A percentile compares a stretch with the other conserved stretches of the same genome.
phyloP scores from a whole-genome alignment of 64 coral and sea anemone genomes.

The Orbicella faveolata region DNA sequence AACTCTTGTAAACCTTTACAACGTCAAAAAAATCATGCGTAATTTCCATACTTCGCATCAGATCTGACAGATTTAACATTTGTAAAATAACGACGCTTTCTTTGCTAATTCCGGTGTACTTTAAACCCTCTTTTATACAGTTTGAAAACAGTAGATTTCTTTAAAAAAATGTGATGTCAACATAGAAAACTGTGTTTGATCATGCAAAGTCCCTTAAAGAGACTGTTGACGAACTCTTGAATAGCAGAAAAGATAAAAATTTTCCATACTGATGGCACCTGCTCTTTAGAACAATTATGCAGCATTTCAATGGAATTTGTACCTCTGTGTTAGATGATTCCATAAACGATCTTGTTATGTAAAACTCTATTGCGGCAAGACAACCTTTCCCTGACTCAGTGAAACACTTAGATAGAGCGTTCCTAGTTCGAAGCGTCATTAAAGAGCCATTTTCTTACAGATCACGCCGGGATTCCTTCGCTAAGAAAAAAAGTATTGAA shows the following conservation, averaged over 20 bases:
- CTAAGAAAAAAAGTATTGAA: neutral
- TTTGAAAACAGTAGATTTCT: neutral
- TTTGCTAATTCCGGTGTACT: neutral
- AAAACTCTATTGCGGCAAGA: neutral
- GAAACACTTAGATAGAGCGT: neutral
- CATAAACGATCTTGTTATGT: neutral
- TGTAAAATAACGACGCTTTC: neutral
- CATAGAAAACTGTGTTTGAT: neutral
- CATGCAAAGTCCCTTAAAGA: neutral
- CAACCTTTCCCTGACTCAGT: neutral
- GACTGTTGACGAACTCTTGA: neutral
- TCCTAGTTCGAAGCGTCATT: slow-evolving; percentile 4
- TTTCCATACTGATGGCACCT: neutral
- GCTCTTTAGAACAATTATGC: neutral
- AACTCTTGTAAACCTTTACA: neutral
- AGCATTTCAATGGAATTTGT: neutral
- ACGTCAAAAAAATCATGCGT: neutral
- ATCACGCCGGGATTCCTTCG: slow-evolving; percentile 1
- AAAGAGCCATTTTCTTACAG: slow-evolving; percentile 6
- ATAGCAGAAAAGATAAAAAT: neutral
- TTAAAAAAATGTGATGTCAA: neutral
- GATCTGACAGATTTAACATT: neutral
- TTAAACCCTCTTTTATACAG: neutral
- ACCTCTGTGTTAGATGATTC: neutral
- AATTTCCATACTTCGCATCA: neutral